Percentiles rank a stretch among this genome's conserved stretches.
Evolutionary conservation across 2,888 invertebrate genomes (phyloP).

Genomic region (Phyto melanocephala): DNA sequence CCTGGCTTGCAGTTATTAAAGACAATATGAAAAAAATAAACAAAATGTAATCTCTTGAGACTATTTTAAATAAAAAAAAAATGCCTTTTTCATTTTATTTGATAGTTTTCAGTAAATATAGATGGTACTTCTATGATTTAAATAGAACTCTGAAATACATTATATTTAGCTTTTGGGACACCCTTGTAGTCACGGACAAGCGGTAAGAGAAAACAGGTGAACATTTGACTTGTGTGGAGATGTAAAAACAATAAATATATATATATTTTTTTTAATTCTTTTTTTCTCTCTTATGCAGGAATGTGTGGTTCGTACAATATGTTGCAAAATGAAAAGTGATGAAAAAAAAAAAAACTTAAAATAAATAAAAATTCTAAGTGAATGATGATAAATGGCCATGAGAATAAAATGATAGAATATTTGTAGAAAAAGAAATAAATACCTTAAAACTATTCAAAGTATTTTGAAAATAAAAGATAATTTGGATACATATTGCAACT

Average conservation of each 20-base stretch:
- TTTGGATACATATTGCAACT: background rate
- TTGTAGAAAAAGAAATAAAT: background rate
- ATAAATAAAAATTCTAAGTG: background rate
- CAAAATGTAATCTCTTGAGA: too few relatives aligned
- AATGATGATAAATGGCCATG: slow-evolving; percentile 30
- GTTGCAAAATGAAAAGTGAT: background rate
- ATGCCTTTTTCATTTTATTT: too few relatives aligned
- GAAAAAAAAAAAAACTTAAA: background rate
- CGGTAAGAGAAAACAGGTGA: slow-evolving; percentile 27
- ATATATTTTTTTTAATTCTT: background rate
- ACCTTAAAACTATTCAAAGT: background rate
- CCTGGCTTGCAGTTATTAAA: too few relatives aligned
- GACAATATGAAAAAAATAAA: too few relatives aligned
- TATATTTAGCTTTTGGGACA: background rate
- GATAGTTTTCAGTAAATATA: too few relatives aligned
- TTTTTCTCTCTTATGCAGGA: background rate
- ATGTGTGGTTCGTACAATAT: background rate
- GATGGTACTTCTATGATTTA: too few relatives aligned
- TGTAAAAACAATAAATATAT: slow-evolving; percentile 40
- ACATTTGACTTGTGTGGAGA: slow-evolving; percentile 36
- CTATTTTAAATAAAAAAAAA: too few relatives aligned
- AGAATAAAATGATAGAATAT: slow-evolving; percentile 27
- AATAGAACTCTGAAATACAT: too few relatives aligned
- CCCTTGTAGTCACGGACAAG: background rate
- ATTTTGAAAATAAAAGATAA: background rate